These are phyloP conservation scores for Drosophila subquinaria DNA, from an alignment of 2,888 invertebrate genomes.

Conservation along the genomic window DNA sequence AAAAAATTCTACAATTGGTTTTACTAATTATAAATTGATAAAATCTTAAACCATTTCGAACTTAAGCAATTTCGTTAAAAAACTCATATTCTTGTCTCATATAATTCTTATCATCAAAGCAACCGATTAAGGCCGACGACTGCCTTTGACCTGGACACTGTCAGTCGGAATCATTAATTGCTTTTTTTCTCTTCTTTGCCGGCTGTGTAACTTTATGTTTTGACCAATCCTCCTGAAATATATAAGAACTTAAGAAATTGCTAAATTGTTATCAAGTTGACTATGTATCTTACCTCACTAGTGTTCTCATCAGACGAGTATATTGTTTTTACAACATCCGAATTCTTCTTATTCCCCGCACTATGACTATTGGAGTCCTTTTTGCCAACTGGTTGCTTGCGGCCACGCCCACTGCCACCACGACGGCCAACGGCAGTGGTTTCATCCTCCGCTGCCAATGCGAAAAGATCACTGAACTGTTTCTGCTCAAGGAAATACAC, in stretches of 20 bases:
- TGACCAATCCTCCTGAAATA: constrained; percentile 93
- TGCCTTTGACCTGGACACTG: constrained; percentile 84
- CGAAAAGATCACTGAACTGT: constrained; percentile 95
- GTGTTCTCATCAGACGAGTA: constrained; percentile 93
- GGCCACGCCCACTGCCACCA: constrained; percentile 88
- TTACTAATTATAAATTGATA: constrained; percentile 70
- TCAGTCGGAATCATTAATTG: constrained; percentile 96
- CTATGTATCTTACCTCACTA: constrained; percentile 89
- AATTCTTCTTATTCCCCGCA: constrained; percentile 85
- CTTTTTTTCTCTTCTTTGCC: constrained; percentile 96
- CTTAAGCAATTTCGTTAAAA: constrained; percentile 77
- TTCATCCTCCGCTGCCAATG: constrained; percentile 95
- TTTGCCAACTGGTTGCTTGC: constrained; percentile 87
- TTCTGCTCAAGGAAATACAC: constrained; percentile 86
- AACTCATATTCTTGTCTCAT: constrained; percentile 70
- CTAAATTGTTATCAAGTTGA: too few species aligned
- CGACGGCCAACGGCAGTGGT: constrained; percentile 88
- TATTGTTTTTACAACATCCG: constrained; percentile 86
- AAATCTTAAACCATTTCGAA: constrained; percentile 49
- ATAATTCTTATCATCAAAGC: constrained; percentile 70
- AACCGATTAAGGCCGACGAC: constrained; percentile 49
- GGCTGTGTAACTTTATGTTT: constrained; percentile 92
- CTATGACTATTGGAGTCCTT: constrained; percentile 86
- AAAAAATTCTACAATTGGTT: constrained; percentile 81
- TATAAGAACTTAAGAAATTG: background rate